phyloP scores from a whole-genome alignment of 2,113 vertebrate genomes.

The Hippoglossus stenolepis region DNA sequence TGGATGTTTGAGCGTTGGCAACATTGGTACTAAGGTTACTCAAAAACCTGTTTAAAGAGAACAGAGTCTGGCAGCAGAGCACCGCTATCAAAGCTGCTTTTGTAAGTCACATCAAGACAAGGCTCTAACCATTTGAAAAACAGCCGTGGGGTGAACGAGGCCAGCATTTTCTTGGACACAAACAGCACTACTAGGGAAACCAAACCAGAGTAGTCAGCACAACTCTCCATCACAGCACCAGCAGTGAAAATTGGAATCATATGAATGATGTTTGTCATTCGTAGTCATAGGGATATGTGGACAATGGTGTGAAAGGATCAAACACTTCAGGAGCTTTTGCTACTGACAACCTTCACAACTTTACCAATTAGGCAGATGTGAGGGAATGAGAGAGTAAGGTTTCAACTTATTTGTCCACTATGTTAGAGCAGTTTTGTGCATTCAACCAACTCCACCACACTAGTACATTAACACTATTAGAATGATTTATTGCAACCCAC shows the following conservation, averaged over 20 bases:
- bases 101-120: constrained; percentile 43
- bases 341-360: background rate
- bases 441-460: background rate
- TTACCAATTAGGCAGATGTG: background rate
- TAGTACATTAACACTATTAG: background rate
- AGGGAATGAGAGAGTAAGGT: no score
- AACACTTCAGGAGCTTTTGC: constrained; percentile 36
- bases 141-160: constrained; percentile 32
- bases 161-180: constrained; percentile 38
- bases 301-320: constrained; percentile 62
- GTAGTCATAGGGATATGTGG: constrained; percentile 12
- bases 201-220: constrained; percentile 24
- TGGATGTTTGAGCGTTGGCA: constrained; percentile 32
- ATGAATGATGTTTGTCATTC: constrained; percentile 26
- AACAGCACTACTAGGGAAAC: constrained; percentile 38
- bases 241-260: constrained; percentile 17
- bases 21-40: constrained; percentile 45
- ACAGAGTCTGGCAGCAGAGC: constrained; percentile 34
- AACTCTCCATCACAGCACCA: background rate
- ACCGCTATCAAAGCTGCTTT: constrained; percentile 51
- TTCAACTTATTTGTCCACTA: background rate
- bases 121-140: constrained; percentile 13
- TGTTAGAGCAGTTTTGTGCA: background rate
- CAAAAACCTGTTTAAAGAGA: constrained; percentile 56
- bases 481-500: background rate